A percentile compares a stretch with the other conserved stretches of the same genome.
Evolutionary conservation across 2,888 invertebrate genomes (phyloP).

Genomic region (Tipula confusa): DNA sequence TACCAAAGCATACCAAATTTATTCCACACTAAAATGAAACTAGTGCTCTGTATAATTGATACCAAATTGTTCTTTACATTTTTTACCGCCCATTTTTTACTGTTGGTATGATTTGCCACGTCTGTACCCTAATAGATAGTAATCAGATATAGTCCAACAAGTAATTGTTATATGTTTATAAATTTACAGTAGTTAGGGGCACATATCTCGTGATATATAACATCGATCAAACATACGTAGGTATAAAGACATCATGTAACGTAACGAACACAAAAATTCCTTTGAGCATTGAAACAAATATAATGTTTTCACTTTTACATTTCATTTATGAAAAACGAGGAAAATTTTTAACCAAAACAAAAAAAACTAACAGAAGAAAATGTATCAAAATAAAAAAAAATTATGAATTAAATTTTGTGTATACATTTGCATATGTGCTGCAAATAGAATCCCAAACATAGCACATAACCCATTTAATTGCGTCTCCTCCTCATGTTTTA

Average conservation of each 20-base stretch:
- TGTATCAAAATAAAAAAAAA: background rate
- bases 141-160: background rate
- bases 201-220: background rate
- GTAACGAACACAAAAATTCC: background rate
- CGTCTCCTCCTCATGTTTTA: background rate
- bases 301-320: background rate
- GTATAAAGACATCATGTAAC: background rate
- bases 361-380: background rate
- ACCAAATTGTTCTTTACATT: too few species aligned
- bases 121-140: background rate
- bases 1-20: too few species aligned
- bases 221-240: background rate
- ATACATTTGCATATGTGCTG: background rate
- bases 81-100: too few species aligned
- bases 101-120: background rate
- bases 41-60: too few species aligned
- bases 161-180: background rate
- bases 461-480: background rate
- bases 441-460: background rate
- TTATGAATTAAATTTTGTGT: background rate
- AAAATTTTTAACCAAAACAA: background rate
- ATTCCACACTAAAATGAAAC: too few species aligned
- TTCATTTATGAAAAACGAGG: background rate
- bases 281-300: background rate
- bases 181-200: background rate